Evolutionary conservation across 92 coral and sea anemone genomes (phyloP), one percentile per base, ranked within the genome.

Genomic region (Micromussa lordhowensis): DNA sequence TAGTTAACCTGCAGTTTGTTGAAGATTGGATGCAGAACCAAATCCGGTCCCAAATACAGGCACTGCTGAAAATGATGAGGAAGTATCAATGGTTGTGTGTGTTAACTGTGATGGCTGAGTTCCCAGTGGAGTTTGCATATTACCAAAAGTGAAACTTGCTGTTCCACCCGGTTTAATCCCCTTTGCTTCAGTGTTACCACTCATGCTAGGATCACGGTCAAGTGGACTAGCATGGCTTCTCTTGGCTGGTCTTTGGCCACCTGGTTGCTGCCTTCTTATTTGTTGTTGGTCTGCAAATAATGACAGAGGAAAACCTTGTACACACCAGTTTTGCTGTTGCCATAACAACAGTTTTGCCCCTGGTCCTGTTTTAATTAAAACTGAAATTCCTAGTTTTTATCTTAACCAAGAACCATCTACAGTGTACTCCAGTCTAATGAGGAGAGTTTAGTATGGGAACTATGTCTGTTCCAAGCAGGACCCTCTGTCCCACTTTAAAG

Each of bases 181-280:
- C 34, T 68, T 66, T 71, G 66, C 71, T 40, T 85, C 77, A 0
- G 32, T 21, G 26, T n/a, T 31, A 26, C 24, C 69, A 21, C 19
- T 51, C 32, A 31, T 34, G 57, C 5, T 22, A 10, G 78, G 68
- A 51, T 34, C 78, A n/a, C 35, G 88, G 55, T 84, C 81, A 57
- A 84, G 88, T 55, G 88, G 81, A 40, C 88, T 84, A 58, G 73
- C 40, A 75, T 84, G 59, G 40, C 28, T 84, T 74, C 81, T 74
- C 74, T 87, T 80, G 35, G 53, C 79, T 29, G 90, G 84, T 30
- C 68, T 79, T 73, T 77, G 78, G 14, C 31, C 53, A 31, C 51
- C 35, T 17, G 72, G 76, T 36, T 73, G 81, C 36, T 58, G 87
- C 48, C 76, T 71, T 35, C 11, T 66, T 4, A 59, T 68, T 78